These are phyloP conservation scores for Neoaliturus tenellus DNA, from an alignment of 2,888 invertebrate species.

Conservation along the genomic window DNA sequence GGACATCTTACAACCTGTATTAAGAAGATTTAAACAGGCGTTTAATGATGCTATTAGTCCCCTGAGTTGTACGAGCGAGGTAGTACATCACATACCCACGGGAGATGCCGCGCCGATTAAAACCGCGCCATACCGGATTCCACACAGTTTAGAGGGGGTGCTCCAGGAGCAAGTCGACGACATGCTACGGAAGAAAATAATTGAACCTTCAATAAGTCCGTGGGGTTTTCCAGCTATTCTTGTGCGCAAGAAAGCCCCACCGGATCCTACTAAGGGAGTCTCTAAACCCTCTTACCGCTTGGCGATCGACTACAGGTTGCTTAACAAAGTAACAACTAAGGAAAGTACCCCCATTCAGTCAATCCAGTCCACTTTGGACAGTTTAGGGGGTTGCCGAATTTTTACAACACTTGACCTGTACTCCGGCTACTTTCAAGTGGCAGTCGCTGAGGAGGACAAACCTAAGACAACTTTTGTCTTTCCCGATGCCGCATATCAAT, in stretches of 20 bases:
- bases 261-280: slow-evolving; percentile 56
- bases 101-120: slow-evolving; percentile 13
- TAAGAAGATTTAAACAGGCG: no score
- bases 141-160: not conserved
- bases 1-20: no score
- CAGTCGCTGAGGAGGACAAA: not conserved
- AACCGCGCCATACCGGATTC: slow-evolving; percentile 16
- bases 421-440: not conserved
- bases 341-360: no score
- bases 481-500: slow-evolving; percentile 60
- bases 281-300: slow-evolving; percentile 60
- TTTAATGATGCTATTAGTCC: no score
- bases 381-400: not conserved
- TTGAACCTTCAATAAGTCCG: slow-evolving; percentile 67
- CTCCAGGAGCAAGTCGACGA: slow-evolving; percentile 61
- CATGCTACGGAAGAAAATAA: slow-evolving; percentile 65
- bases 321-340: slow-evolving; percentile 68
- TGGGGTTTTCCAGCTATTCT: slow-evolving; percentile 70
- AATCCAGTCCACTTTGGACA: not conserved
- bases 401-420: not conserved
- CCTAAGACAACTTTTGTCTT: not conserved
- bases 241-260: slow-evolving; percentile 68
- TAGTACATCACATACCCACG: slow-evolving; percentile 19
- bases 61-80: no score
- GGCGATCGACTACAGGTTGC: slow-evolving; percentile 66